A percentile compares a stretch with the other conserved stretches of the same genome.
Conservation (phyloP, 2,113 vertebrate genomes). For the Brachirus orientalis region DNA sequence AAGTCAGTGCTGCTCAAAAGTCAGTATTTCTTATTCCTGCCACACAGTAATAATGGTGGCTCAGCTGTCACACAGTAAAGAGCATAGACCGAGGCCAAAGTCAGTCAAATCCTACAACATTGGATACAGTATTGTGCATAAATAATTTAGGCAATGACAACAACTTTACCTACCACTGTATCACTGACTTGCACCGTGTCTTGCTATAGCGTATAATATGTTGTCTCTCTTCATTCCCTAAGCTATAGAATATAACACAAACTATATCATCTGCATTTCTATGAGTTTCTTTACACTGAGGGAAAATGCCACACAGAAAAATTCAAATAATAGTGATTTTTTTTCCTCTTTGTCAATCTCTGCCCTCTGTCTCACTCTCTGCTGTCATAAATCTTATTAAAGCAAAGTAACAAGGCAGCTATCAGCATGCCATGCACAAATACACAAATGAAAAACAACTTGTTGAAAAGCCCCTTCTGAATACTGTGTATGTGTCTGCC, state of each 20-base stretch:
- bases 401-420: slow-evolving; percentile 40
- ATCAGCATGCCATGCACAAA: slow-evolving; percentile 30
- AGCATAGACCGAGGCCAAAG: background rate
- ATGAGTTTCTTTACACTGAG: slow-evolving; percentile 14
- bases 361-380: slow-evolving; percentile 28
- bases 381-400: slow-evolving; percentile 64
- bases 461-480: slow-evolving; percentile 24
- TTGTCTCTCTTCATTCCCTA: background rate
- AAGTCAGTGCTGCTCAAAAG: background rate
- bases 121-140: background rate
- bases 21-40: slow-evolving; percentile 2
- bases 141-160: slow-evolving; percentile 19
- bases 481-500: slow-evolving; percentile 5
- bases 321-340: slow-evolving; percentile 35
- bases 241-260: slow-evolving; percentile 5
- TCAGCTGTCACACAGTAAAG: slow-evolving; percentile 2
- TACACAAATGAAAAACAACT: slow-evolving; percentile 6
- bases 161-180: slow-evolving; percentile 15
- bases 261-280: slow-evolving; percentile 4
- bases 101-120: background rate
- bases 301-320: slow-evolving; percentile 16
- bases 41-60: background rate
- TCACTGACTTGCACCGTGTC: slow-evolving; percentile 17
- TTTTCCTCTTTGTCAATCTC: slow-evolving; percentile 25
- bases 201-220: slow-evolving; percentile 16